phyloP scores from a whole-genome alignment of 2,797 vertebrate species.

The Crenichthys baileyi region DNA sequence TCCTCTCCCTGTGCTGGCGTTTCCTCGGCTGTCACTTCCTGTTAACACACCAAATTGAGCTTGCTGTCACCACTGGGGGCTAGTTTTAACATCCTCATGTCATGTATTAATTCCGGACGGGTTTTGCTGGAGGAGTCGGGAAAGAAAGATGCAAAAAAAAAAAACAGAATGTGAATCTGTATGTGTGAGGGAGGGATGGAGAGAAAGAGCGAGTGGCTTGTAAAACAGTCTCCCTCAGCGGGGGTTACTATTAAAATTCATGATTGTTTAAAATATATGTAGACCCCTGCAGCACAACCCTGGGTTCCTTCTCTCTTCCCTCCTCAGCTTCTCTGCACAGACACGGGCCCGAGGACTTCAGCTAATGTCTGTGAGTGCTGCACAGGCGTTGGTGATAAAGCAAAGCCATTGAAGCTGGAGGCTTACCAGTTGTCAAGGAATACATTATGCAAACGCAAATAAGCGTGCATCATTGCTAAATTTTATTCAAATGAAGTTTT shows the following conservation, averaged over 20 bases:
- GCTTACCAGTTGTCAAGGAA: slow-evolving; percentile 63
- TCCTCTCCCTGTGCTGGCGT: slow-evolving; percentile 15
- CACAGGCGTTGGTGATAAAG: slow-evolving; percentile 30
- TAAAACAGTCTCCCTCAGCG: slow-evolving; percentile 53
- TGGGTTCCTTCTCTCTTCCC: slow-evolving; percentile 54
- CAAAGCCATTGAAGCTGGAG: slow-evolving; percentile 36
- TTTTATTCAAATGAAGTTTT: slow-evolving; percentile 59
- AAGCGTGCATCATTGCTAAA: slow-evolving; percentile 52
- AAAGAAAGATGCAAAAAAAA: slow-evolving; percentile 46
- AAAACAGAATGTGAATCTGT: slow-evolving; percentile 4
- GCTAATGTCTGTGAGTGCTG: slow-evolving; percentile 23
- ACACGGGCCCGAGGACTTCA: slow-evolving; percentile 52
- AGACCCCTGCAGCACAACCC: slow-evolving; percentile 68
- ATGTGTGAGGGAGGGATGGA: slow-evolving; percentile 6
- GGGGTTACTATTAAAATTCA: slow-evolving; percentile 78
- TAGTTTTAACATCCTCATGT: slow-evolving; percentile 71
- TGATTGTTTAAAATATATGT: slow-evolving; percentile 79
- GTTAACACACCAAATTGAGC: slow-evolving; percentile 57
- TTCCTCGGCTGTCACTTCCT: slow-evolving; percentile 52
- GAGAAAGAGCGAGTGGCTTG: slow-evolving; percentile 33
- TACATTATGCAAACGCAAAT: slow-evolving; percentile 56
- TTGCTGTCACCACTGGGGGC: slow-evolving; percentile 60
- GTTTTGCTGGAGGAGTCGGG: slow-evolving; percentile 59
- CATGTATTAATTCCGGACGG: slow-evolving; percentile 69
- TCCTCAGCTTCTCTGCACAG: slow-evolving; percentile 56